A percentile compares a stretch with the other conserved stretches of the same genome.
These are phyloP conservation scores for Ephydatia muelleri DNA, from an alignment of 37 sponge, comb jelly and placozoan species.

Conservation along the genomic window DNA sequence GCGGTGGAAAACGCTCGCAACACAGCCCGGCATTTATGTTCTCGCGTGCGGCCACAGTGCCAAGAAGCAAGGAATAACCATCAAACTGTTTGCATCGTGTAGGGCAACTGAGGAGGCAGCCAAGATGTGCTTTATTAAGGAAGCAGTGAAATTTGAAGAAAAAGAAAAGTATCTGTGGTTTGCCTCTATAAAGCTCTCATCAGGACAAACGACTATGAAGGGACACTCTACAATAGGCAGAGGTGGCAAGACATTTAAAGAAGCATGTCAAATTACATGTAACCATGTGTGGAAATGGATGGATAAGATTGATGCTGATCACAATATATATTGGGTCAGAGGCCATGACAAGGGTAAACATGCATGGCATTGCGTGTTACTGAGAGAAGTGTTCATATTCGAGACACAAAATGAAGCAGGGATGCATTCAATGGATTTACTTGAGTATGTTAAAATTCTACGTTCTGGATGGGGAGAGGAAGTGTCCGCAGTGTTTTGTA, in stretches of 20 bases:
- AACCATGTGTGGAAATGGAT: slow-evolving; percentile 2
- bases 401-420: slow-evolving; percentile 22
- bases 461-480: slow-evolving; percentile 76
- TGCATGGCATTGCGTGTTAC: slow-evolving; percentile 78
- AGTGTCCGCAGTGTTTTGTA: no score
- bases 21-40: no score
- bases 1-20: no score
- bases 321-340: slow-evolving; percentile 17
- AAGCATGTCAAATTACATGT: not conserved
- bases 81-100: slow-evolving; percentile 51
- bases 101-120: slow-evolving; percentile 25
- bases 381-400: slow-evolving; percentile 39
- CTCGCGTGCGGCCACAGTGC: slow-evolving; percentile 70
- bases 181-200: not conserved
- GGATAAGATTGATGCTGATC: not conserved
- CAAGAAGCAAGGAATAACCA: slow-evolving; percentile 30
- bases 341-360: slow-evolving; percentile 47
- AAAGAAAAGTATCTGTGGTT: not conserved
- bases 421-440: slow-evolving; percentile 43
- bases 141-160: not conserved
- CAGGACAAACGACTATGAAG: slow-evolving; percentile 8
- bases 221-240: slow-evolving; percentile 9
- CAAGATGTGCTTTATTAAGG: not conserved
- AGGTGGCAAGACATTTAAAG: slow-evolving; percentile 15
- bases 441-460: slow-evolving; percentile 65